Evolutionary conservation across 2,797 vertebrate species (phyloP), one percentile per base, ranked within the genome.

Genomic region (Linurgus olivaceus): DNA sequence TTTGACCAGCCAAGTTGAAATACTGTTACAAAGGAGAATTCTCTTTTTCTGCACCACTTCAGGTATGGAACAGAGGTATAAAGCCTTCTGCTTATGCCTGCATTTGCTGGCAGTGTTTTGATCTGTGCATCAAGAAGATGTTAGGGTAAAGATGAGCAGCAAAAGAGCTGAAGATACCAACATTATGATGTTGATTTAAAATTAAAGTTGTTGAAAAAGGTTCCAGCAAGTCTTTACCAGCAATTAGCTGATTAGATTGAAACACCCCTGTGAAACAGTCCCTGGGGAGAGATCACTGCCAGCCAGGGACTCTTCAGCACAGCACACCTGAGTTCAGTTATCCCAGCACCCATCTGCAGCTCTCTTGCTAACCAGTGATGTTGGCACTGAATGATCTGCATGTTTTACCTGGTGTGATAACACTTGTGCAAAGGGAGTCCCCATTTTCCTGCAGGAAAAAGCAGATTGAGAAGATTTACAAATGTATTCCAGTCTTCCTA

Each of bases 261-360:
- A 91, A 42, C 8, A 7, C 1, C 6, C 33, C 6, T n/a, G 28
- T 83, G 20, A 59, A 51, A 42, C 7, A 17, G 9, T 29, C 29
- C 17, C 26, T 23, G 58, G 48, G 42, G 37, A 59, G 20, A n/a
- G 3, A 35, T 15, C 8, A 45, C 33, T 62, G 9, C 5, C 23
- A 26, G 12, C 0, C 5, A 59, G 35, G 20, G 15, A 42, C 16
- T 92, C 52, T 71, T 37, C 42, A 80, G 37, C n/a, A 29, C 48
- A 47, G 8, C 1, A 1, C 2, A 6, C 2, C 7, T 16, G 40
- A 42, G 10, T 47, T 74, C 67, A 76, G 16, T n/a, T 20, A 4
- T 10, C 2, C 1, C 62, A 86, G 63, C 29, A 48, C 9, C 20
- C 16, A 10, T 59, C 26, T 38, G 17, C 31, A 13, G 19, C 19